Base-by-base conservation (phyloP, 2,888 invertebrate genomes). In the Ectemnius lituratus region DNA sequence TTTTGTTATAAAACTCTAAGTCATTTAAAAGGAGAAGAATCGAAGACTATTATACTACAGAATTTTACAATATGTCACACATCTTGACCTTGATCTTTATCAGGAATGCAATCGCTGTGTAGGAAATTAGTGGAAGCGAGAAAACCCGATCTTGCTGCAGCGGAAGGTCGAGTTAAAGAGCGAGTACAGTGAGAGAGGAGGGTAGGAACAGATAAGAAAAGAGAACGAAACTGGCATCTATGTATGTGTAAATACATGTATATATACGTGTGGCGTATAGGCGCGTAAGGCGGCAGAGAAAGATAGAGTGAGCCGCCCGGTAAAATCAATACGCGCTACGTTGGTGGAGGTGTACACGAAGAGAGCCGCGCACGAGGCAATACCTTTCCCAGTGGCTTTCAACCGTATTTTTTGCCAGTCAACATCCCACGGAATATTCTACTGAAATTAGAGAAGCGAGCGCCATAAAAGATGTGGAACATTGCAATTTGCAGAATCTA, bases 271-370 rank as follows among this genome's bases (percentile, higher is more conserved):
- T 14, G 52, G 0, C 8, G 13, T 14, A 16, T 52, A 16, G 14
- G 16, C 63, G 56, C 57, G 69, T 23, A 72, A 62, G 52, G 60
- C 52, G 67, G 6, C 23, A 60, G 79, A 76, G 75, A 66, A 67
- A 81, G 78, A 76, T 45, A 77, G 77, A 73, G 74, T 67, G 80
- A 80, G 80, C 73, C n/a, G 80, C 76, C 78, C 73, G 72, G 86
- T 85, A 86, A 87, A 86, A 87, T 87, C 87, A 87, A 87, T 87
- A 87, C 86, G 81, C 61, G 78, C 72, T 73, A 82, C 76, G 78
- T 68, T 75, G 70, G 83, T 73, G 72, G 68, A 83, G 56, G 82
- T 81, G 80, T 74, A 76, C 79, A 69, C 63, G 62, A 63, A 71
- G 72, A 8, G 68, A 58, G 68, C 71, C 73, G 75, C 78, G 78